Base-by-base conservation (phyloP, 2,888 invertebrate genomes). In the Serrognathus titanus region DNA sequence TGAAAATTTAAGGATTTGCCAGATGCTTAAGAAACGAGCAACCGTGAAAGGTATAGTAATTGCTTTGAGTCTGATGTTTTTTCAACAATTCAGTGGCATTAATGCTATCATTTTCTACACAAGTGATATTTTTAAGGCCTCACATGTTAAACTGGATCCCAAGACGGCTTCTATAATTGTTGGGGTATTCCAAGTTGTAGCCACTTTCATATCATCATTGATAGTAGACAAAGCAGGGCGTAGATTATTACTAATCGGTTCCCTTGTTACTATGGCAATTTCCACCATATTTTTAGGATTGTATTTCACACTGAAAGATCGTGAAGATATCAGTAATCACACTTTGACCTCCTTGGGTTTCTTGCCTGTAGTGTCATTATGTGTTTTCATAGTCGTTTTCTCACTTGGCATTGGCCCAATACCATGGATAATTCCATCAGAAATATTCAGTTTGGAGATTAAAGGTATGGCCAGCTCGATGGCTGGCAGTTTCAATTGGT, bases 371-470 rank as follows among this genome's bases (percentile, higher is more conserved):
- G 64, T 85, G 0, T 84, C 87, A 35, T 74, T 94, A 11, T 87
- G 90, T 16, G 63, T 89, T 1, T 94, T 90, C 75, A 88, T 93
- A 13, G 75, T 89, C 11, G 83, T 88, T 35, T 94, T 94, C 78
- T 90, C 91, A 0, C 70, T 93, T 38, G 94, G 94, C 40, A 89
- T 87, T 67, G 94, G 94, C 0, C 94, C 94, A 0, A 89, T 94
- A 45, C 94, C 94, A 0, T 91, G 90, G 90, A 83, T 93, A 81
- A 89, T 90, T 81, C 81, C 88, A 74, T 85, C 92, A 2, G 94
- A 94, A 73, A 79, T 94, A 8, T 89, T 94, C 75, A 82, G 90
- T 50, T 81, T 88, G 3, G 87, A 90, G 64, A 88, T 92, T 57
- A 92, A 91, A 71, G 87, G 85, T 1, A 80, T 88, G 46, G 89